Percentiles rank a stretch among this genome's conserved stretches.
Conservation (phyloP, 2,888 invertebrate genomes). For the Microplitis deprimator region DNA sequence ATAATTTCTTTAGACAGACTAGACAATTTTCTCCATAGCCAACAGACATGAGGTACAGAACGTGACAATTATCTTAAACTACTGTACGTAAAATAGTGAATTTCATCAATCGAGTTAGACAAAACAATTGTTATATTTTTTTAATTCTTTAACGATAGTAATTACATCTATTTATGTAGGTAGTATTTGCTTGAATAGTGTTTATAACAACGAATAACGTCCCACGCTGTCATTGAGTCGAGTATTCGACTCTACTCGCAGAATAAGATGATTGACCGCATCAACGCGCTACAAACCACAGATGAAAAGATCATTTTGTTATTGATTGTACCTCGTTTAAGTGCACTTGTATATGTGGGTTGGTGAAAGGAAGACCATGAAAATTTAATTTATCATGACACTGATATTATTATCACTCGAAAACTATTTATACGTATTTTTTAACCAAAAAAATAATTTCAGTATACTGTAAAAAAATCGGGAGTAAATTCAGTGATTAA, state of each 20-base stretch:
- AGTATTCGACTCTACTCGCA: slow-evolving; percentile 1
- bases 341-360: slow-evolving; percentile 24
- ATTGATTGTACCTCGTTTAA: slow-evolving; percentile 22
- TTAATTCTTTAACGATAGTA: too few relatives aligned
- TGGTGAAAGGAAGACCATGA: slow-evolving; percentile 19
- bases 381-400: slow-evolving; percentile 15
- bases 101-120: too few relatives aligned
- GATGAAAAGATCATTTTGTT: slow-evolving; percentile 26
- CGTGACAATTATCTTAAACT: neutral
- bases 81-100: too few relatives aligned
- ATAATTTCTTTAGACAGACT: neutral
- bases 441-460: neutral
- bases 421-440: neutral
- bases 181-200: neutral
- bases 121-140: too few relatives aligned
- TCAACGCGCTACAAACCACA: neutral
- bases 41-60: neutral
- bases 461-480: too few relatives aligned
- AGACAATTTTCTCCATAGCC: neutral
- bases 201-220: slow-evolving; percentile 2
- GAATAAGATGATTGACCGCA: slow-evolving; percentile 18
- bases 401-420: neutral
- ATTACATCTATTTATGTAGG: neutral
- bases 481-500: too few relatives aligned
- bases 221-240: slow-evolving; percentile 15